Percentiles rank a stretch among this genome's conserved stretches.
Evolutionary conservation across 2,797 vertebrate species (phyloP).

Genomic region (Danio albolineatus): DNA sequence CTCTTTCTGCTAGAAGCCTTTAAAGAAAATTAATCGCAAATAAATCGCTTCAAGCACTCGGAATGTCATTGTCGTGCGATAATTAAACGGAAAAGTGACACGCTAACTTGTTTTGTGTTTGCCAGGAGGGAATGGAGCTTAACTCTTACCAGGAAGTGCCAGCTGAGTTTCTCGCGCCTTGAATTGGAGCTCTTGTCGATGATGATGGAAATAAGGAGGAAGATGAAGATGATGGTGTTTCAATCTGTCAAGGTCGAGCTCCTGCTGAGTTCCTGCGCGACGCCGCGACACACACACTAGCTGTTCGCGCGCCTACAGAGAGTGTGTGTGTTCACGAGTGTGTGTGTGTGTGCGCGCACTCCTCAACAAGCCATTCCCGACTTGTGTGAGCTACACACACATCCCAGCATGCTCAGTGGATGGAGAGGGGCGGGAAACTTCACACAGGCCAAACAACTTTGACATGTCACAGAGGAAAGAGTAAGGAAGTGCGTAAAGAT

Average conservation of each 20-base stretch:
- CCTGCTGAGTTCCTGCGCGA: conserved; percentile 20
- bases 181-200: conserved; percentile 31
- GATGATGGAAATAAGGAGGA: conserved; percentile 1
- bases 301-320: conserved; percentile 38
- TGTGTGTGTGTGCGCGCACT: conserved; percentile 1
- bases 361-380: conserved; percentile 67
- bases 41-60: background rate
- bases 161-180: conserved; percentile 62
- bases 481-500: too few relatives aligned
- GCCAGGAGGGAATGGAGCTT: conserved; percentile 31
- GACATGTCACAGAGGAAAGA: background rate
- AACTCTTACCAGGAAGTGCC: conserved; percentile 84
- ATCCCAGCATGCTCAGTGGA: conserved; percentile 73
- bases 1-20: background rate
- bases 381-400: conserved; percentile 77
- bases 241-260: conserved; percentile 33
- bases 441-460: conserved; percentile 1
- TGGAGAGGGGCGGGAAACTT: conserved; percentile 66
- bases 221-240: background rate
- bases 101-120: conserved; percentile 24
- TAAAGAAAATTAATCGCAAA: background rate
- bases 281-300: conserved; percentile 68
- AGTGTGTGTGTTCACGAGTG: background rate
- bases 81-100: conserved; percentile 17
- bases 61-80: background rate